Base-by-base conservation (phyloP, 2,888 invertebrate species). In the Plebejus anna region DNA sequence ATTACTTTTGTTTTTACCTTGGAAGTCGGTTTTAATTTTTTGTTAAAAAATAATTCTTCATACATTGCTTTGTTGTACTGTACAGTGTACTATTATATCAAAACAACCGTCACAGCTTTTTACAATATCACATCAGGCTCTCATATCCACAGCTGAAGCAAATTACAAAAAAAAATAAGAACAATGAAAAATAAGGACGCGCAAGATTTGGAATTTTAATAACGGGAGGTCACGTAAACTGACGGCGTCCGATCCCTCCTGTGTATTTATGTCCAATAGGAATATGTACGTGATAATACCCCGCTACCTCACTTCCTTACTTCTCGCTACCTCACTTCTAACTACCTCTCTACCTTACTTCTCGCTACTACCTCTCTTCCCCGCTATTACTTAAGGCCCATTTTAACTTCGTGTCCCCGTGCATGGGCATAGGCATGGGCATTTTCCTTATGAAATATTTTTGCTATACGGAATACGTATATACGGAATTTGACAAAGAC, bases 221-320 rank as follows among this genome's bases (percentile, higher is more conserved):
- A 92, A 90, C 89, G 86, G 81, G 83, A 82, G 85, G 87, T 89
- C 91, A 89, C 90, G 91, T 90, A 90, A 90, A 90, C 90, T 88
- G 89, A 88, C 86, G 84, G 87, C 79, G 81, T 81, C 61, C 78
- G 73, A 72, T 73, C 75, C 75, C 78, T 81, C 84, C 83, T 85
- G 83, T 83, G 82, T 83, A 84, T 84, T 84, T 83, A 81, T 82
- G 79, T 76, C 76, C 78, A 79, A 79, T 72, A 72, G 47, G 72
- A 72, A 72, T 73, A 55, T 73, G 73, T 73, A 73, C 73, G 73
- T 73, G 73, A 73, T 73, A 73, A 72, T 28, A 28, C 22, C 4
- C 9, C 11, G 47, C 47, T 9, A 2, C 47, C 47, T 55, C 16
- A 4, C 55, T 55, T 55, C 4, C 13, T 16, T 0, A 55, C 55